These are phyloP conservation scores for Lepeophtheirus nordmannii DNA, from an alignment of 2,888 invertebrate genomes.

Conservation along the genomic window DNA sequence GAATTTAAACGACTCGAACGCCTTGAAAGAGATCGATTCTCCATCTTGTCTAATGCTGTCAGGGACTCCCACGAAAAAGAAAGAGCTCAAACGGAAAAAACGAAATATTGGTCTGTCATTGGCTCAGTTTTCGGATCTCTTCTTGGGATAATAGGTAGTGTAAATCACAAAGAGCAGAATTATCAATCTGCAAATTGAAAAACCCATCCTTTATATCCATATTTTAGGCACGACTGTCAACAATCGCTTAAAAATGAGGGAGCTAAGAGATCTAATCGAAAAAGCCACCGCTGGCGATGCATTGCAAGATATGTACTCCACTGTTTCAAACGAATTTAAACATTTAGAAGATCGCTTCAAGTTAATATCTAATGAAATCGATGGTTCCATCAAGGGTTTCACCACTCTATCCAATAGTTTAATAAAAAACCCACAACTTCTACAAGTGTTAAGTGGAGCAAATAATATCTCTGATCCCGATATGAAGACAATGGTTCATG, in stretches of 20 bases:
- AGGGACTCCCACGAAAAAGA: slow-evolving; percentile 69
- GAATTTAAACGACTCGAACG: slow-evolving; percentile 51
- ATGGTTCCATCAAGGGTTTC: no score
- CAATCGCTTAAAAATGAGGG: slow-evolving; percentile 48
- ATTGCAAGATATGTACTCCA: not conserved
- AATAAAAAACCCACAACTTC: no score
- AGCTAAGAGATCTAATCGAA: slow-evolving; percentile 45
- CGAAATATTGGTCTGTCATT: slow-evolving; percentile 56
- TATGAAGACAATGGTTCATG: no score
- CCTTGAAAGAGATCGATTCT: slow-evolving; percentile 57
- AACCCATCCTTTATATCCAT: not conserved
- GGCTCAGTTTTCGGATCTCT: slow-evolving; percentile 50
- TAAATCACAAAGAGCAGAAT: no score
- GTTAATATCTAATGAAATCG: no score
- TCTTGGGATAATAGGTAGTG: slow-evolving; percentile 45
- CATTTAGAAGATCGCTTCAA: no score
- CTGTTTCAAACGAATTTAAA: no score
- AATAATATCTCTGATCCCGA: no score
- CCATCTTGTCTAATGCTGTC: slow-evolving; percentile 54
- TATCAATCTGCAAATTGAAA: no score
- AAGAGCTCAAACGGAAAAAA: slow-evolving; percentile 47
- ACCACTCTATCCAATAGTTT: no score
- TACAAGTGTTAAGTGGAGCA: no score
- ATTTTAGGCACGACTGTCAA: slow-evolving; percentile 42
- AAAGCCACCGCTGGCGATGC: slow-evolving; percentile 33